Evolutionary conservation across 2,113 vertebrate genomes (phyloP), one percentile per base, ranked within the genome.

Genomic region (Lamprologus speciosus): DNA sequence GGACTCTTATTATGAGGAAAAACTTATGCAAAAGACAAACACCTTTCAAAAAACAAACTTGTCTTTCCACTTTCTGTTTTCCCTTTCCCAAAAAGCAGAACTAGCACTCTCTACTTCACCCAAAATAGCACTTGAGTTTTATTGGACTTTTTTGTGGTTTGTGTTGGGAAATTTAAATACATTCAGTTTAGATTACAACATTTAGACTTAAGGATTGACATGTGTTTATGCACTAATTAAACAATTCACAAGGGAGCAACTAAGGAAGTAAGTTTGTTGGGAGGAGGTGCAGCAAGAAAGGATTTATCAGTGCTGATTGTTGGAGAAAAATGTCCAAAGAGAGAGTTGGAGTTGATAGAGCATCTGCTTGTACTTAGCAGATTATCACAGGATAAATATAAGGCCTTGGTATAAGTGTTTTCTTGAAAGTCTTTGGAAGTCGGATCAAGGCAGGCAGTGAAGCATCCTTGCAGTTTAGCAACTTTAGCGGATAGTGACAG

Each of bases 331-430:
- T 55, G 31, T 80, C 65, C 47, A 19, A 45, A 80, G 63, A 5
- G 40, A 88, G 58, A 42, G 31, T 54, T 65, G 47, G 35, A 78
- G 70, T 82, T 75, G 80, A 83, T 12, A 3, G 40, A 90, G 65
- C 92, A 91, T 94, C 92, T 93, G 92, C 87, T 94, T 87, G 70
- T 82, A 84, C 45, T 93, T 82, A 60, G 83, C 83, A 81, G 87
- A 81, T 91, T 82, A 89, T 84, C 73, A 87, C 84, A 82, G 50
- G 57, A 89, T 80, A 65, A 85, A 87, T 91, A 87, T 75, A 87
- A 35, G 86, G 19, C 37, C 37, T 70, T 54, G 21, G 21, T 79
- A 51, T 63, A 70, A 83, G 85, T 85, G 91, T 92, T 88, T 89
- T 80, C 58, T 51, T 53, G 63, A 53, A 82, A 70, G 78, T 58